Conservation (phyloP, 2,113 vertebrate species). For the Serinus canaria region DNA sequence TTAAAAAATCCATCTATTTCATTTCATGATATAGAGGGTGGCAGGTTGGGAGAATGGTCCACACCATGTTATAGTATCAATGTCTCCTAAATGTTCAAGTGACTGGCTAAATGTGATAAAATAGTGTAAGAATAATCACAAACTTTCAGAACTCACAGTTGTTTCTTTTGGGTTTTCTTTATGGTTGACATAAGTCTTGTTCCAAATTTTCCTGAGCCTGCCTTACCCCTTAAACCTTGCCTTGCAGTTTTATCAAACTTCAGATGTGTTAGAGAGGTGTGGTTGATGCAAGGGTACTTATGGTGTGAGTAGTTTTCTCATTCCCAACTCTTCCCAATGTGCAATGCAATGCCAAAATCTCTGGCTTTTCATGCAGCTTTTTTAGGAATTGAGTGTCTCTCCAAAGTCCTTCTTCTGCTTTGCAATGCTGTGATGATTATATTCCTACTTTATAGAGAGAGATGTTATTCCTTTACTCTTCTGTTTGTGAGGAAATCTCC, state of each 20-base stretch:
- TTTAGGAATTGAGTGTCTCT: neutral
- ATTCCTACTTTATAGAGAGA: neutral
- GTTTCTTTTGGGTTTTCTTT: neutral
- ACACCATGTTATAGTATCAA: neutral
- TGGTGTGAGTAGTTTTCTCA: neutral
- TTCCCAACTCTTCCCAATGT: neutral
- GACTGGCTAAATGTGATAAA: neutral
- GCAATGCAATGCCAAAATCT: neutral
- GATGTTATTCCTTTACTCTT: neutral
- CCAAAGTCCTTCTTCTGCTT: neutral
- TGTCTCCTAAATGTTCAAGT: neutral
- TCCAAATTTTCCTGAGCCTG: neutral
- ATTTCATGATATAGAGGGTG: neutral
- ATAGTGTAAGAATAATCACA: neutral
- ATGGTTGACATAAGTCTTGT: neutral
- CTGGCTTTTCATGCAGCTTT: neutral
- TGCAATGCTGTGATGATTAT: neutral
- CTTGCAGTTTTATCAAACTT: neutral
- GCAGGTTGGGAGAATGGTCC: neutral
- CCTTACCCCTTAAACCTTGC: neutral
- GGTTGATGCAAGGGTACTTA: neutral
- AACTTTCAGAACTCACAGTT: neutral
- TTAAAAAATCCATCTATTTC: neutral
- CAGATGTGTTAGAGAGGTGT: neutral
- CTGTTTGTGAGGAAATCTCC: neutral